phyloP scores from a whole-genome alignment of 2,113 vertebrate species.

The Xerus inauris region DNA sequence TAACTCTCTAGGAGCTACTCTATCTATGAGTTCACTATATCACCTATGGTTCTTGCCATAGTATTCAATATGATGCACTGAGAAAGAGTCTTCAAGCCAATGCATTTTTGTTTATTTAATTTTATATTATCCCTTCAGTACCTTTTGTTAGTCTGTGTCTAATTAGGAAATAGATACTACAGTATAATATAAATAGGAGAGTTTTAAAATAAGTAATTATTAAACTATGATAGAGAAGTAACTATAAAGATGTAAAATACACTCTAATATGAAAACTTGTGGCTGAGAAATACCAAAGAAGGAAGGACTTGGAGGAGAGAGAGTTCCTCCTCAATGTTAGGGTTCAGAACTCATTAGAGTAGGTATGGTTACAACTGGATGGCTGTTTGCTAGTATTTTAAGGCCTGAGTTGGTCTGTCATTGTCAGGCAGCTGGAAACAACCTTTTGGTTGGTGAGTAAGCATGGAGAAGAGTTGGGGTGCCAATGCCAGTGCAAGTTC shows the following conservation, averaged over 20 bases:
- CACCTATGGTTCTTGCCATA: not conserved
- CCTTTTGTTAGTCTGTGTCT: not conserved
- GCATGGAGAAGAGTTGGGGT: not conserved
- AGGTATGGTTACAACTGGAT: not conserved
- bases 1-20: not conserved
- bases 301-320: not conserved
- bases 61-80: not conserved
- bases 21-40: not conserved
- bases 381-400: not conserved
- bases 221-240: not conserved
- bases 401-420: not conserved
- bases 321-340: not conserved
- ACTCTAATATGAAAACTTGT: not conserved
- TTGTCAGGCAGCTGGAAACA: not conserved
- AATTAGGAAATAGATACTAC: constrained; percentile 5
- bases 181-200: not conserved
- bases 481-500: not conserved
- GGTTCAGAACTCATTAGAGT: not conserved
- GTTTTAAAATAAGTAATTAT: constrained; percentile 44
- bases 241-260: not conserved
- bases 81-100: not conserved
- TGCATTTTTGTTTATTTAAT: constrained; percentile 1
- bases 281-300: not conserved
- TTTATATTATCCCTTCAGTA: not conserved
- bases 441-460: not conserved